Base-by-base conservation (phyloP, 1,140 invertebrate species). In the Aphaenogaster rudis region DNA sequence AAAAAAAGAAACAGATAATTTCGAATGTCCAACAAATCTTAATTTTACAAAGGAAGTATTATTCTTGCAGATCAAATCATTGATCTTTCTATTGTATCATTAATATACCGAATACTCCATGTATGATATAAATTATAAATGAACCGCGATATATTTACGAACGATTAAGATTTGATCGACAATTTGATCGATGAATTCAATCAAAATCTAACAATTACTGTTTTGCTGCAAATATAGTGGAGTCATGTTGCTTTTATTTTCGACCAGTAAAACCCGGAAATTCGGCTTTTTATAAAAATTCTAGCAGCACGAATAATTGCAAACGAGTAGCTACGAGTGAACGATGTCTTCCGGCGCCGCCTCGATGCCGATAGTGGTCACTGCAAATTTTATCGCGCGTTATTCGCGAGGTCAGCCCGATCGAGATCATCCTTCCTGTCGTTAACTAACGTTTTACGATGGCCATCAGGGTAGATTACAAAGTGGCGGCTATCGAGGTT, bases 391-490 rank as follows among this genome's bases (percentile, higher is more conserved):
- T 82, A 82, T 82, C 52, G 67, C 66, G 21, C 67, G 28, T 82
- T 82, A 82, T 82, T 82, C 80, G 80, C 67, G 67, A 74, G 80
- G 80, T 82, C 80, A 82, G 67, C 80, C 39, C 67, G 67, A 82
- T 82, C 69, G 39, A 82, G 67, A 82, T 74, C 67, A 82, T 82
- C 42, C 67, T 59, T 15, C 17, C 67, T 54, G 17, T 42, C 67
- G 42, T 82, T 82, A 82, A 82, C 80, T 82, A 82, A 82, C 80
- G 67, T 82, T 82, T 82, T 82, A 82, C 54, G 67, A 82, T 54
- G 39, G 66, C 42, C 52, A 72, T 82, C 67, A 72, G 52, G 42
- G 28, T 74, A 54, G 80, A 82, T 82, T 74, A 82, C 80, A 82
- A 82, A 82, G 80, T 74, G 67, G 80, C 42, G 52, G 67, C 67